Evolutionary conservation across 2,888 invertebrate species (phyloP).

Genomic region (Brachypalpus laphriformis): DNA sequence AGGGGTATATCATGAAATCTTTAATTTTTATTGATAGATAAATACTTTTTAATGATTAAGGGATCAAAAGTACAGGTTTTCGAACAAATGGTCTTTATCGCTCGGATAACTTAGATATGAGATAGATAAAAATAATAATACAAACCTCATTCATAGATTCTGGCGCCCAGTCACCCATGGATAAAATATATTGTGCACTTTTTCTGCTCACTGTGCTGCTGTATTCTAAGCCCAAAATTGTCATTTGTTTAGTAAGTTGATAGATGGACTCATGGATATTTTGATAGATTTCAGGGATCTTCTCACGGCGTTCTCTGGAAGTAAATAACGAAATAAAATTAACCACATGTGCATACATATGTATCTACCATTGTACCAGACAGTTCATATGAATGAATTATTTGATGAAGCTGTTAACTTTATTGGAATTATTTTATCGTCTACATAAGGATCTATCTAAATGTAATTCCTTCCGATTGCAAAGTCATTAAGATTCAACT

Average conservation of each 20-base stretch:
- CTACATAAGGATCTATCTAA: too few relatives aligned
- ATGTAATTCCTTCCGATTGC: too few relatives aligned
- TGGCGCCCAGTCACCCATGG: constrained; percentile 84
- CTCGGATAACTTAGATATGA: constrained; percentile 60
- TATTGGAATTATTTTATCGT: too few relatives aligned
- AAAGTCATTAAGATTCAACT: too few relatives aligned
- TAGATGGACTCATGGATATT: constrained; percentile 91
- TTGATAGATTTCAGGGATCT: constrained; percentile 87
- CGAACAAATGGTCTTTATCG: constrained; percentile 57
- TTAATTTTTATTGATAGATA: constrained; percentile 9
- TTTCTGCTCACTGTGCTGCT: constrained; percentile 82
- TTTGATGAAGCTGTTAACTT: too few relatives aligned
- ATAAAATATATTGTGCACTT: constrained; percentile 83
- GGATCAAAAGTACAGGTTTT: constrained; percentile 8
- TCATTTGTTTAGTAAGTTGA: constrained; percentile 86
- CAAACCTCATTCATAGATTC: constrained; percentile 85
- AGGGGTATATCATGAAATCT: neutral
- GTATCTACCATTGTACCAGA: too few relatives aligned
- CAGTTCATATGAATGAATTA: too few relatives aligned
- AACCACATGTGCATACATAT: too few relatives aligned
- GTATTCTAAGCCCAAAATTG: constrained; percentile 83
- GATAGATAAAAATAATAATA: constrained; percentile 76
- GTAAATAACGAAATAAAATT: neutral
- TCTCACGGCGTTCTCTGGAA: constrained; percentile 87
- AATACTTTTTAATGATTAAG: constrained; percentile 10